Evolutionary conservation across 2,888 invertebrate genomes (phyloP), one percentile per base, ranked within the genome.

Genomic region (Spisula solida): DNA sequence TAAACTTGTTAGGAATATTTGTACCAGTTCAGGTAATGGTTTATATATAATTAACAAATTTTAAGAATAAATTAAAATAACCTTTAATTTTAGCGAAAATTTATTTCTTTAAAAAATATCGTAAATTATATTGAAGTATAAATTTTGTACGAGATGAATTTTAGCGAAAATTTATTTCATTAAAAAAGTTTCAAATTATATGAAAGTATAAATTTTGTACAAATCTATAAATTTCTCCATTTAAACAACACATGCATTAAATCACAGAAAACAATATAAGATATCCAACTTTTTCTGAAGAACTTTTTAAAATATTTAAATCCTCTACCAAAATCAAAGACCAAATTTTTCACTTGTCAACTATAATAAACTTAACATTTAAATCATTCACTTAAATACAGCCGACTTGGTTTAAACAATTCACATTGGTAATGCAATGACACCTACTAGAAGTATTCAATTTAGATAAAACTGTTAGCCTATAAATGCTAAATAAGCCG

Each of bases 321-420:
- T 4, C 20, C 60, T 66, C 60, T 25, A 66, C 25, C 60, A 8
- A 41, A 66, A 66, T 25, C n/a, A 25, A 66, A 66, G 6, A 66
- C 25, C 4, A 25, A 25, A 66, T 0, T 25, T 66, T 66, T 25
- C 60, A 25, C 60, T 25, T 25, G 60, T 66, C 60, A 66, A 66
- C n/a, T 5, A n/a, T 18, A 20, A 6, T 66, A 5, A 25, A 25
- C 25, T 66, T n/a, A 25, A 25, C 25, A 6, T 75, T 75, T 31
- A 75, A 75, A 75, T 75, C 75, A 18, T 75, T 34, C 34, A 20
- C 34, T 75, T 75, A 75, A 18, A 75, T 75, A 34, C 31, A 75
- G 34, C 31, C 31, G 75, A 75, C 20, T 75, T 14, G 75, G 18
- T 75, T 75, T 75, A 75, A 75, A 75, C 75, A 75, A 75, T 75